A percentile compares a stretch with the other conserved stretches of the same genome.
Conservation (phyloP, 2,797 vertebrate species). For the Podargus strigoides region DNA sequence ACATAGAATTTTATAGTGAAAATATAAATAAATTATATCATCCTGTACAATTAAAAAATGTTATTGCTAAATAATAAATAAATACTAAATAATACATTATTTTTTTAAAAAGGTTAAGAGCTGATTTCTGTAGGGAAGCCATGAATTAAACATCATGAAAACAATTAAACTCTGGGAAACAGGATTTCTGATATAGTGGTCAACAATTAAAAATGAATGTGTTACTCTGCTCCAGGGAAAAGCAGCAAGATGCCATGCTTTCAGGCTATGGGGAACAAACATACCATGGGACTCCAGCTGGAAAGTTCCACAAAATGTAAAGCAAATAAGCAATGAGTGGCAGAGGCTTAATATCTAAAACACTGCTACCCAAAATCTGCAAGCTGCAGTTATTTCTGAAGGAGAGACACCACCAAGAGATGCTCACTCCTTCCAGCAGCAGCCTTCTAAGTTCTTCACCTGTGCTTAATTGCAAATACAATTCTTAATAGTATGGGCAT, state of each 20-base stretch:
- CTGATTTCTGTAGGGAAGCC: conserved; percentile 51
- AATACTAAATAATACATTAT: conserved; percentile 55
- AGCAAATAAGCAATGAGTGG: not conserved
- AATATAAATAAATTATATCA: conserved; percentile 56
- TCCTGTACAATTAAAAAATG: conserved; percentile 48
- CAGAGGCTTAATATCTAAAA: conserved; percentile 17
- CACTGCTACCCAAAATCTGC: not conserved
- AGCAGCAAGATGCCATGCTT: not conserved
- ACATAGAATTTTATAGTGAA: not conserved
- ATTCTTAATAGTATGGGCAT: not conserved
- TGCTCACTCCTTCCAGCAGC: conserved; percentile 7
- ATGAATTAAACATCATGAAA: conserved; percentile 64
- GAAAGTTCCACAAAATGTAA: conserved; percentile 17
- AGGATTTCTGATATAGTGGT: conserved; percentile 48
- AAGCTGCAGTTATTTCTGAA: not conserved
- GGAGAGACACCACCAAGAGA: conserved; percentile 2
- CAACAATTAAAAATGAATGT: conserved; percentile 67
- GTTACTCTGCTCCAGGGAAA: conserved; percentile 32
- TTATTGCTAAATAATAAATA: conserved; percentile 67
- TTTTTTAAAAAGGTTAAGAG: conserved; percentile 48
- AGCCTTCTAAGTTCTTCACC: not conserved
- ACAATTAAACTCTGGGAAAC: conserved; percentile 63
- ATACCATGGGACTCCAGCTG: not conserved
- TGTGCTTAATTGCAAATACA: not conserved
- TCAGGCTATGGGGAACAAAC: not conserved